Evolutionary conservation across 2,113 vertebrate genomes (phyloP), one percentile per base, ranked within the genome.

Genomic region (Carettochelys insculpta): DNA sequence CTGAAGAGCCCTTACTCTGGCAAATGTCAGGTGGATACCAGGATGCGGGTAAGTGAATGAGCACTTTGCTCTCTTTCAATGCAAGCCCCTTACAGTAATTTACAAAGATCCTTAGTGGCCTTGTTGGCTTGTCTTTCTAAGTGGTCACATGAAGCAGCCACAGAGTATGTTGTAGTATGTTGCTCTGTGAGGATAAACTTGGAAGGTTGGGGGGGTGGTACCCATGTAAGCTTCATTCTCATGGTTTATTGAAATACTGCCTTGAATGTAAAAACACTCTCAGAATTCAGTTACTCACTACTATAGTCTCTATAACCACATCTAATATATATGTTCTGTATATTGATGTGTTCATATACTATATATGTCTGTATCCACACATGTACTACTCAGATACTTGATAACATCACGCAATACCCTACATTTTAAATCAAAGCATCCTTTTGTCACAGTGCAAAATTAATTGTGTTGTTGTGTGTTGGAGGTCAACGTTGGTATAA

Each of bases 401-500:
- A 22, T 93, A 89, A 86, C 38, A 48, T 76, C 76, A 73, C 3
- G 51, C 8, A 31, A 68, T 17, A n/a, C 47, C 78, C 41, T 41
- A 73, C 78, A 80, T 83, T 95, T 95, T 94, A 89, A 94, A 97
- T 97, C 96, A 96, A 91, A 93, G 85, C 84, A 82, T 96, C 96
- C 90, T 48, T 96, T 96, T 97, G 93, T 97, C 87, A 96, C 92
- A 96, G 94, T 65, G 87, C 80, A 96, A 94, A 97, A 96, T 94
- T 97, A 96, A 98, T 97, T 94, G 94, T 96, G 96, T 81, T 97
- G 94, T 87, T 94, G 95, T 95, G 94, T 93, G 92, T 87, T 92
- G 91, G 97, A 97, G 98, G 97, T 98, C 97, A 97, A 95, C 97
- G 96, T 93, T 97, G 96, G 96, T 97, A 84, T 89, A 96, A 97